Percentiles rank a stretch among this genome's conserved stretches.
Evolutionary conservation across 2,888 invertebrate species (phyloP).

Genomic region (Plagodis pulveraria): DNA sequence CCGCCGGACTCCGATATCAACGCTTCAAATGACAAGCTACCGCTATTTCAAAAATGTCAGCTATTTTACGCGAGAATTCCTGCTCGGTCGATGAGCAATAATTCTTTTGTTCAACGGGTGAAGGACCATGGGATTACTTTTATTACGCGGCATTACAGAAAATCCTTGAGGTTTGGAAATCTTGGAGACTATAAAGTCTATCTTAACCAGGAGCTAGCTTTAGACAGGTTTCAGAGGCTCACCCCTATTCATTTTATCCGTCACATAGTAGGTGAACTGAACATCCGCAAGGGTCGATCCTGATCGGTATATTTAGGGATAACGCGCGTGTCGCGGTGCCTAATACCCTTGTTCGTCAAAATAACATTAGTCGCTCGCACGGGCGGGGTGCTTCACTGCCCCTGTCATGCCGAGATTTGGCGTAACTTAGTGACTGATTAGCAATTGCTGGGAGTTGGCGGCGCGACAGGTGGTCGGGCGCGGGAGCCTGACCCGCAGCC

Average conservation of each 20-base stretch:
- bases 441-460: conserved; percentile 75
- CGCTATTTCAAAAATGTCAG: conserved; percentile 78
- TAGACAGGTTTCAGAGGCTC: conserved; percentile 12
- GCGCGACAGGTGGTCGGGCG: conserved; percentile 80
- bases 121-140: conserved; percentile 64
- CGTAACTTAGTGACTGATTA: conserved; percentile 83
- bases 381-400: conserved; percentile 57
- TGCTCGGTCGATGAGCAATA: conserved; percentile 68
- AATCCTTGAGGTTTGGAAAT: conserved; percentile 23
- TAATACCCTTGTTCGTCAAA: conserved; percentile 76
- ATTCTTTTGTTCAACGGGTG: conserved; percentile 66
- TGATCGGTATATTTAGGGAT: conserved; percentile 45
- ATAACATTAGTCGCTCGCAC: conserved; percentile 63
- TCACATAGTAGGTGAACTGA: conserved; percentile 11
- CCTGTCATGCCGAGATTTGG: conserved; percentile 78
- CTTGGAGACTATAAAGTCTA: conserved; percentile 21
- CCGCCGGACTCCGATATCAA: conserved; percentile 67
- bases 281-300: conserved; percentile 21
- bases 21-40: conserved; percentile 74
- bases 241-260: conserved; percentile 7
- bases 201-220: conserved; percentile 21
- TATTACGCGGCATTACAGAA: conserved; percentile 47
- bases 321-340: conserved; percentile 50
- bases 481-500: conserved; percentile 67
- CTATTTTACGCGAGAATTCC: conserved; percentile 73